Conservation (phyloP, 2,113 vertebrate species). For the Stictonetta naevosa region DNA sequence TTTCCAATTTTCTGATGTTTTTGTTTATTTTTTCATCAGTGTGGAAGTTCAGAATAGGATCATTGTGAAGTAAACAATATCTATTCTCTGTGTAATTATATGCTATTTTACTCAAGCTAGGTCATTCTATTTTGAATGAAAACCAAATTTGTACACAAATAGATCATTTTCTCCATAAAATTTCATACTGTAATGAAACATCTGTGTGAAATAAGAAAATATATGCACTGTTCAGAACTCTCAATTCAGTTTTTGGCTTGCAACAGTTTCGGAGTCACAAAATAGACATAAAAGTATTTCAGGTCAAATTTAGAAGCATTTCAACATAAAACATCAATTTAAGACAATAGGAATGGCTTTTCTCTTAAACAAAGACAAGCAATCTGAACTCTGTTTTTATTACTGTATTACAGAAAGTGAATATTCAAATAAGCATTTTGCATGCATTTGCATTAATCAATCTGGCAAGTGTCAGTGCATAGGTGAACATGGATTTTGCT, state of each 20-base stretch:
- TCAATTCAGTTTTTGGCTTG: background rate
- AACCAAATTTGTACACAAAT: constrained; percentile 40
- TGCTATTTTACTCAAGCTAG: constrained; percentile 4
- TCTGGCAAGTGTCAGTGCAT: background rate
- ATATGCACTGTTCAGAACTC: background rate
- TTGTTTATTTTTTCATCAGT: constrained; percentile 4
- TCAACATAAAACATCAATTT: background rate
- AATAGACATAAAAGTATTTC: background rate
- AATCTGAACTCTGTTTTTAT: background rate
- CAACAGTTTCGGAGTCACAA: background rate
- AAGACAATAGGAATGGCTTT: background rate
- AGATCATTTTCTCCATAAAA: background rate
- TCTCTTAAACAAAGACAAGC: background rate
- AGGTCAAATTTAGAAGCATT: background rate
- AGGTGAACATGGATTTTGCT: background rate
- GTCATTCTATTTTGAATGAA: constrained; percentile 29
- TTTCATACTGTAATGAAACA: constrained; percentile 16
- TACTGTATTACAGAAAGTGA: background rate
- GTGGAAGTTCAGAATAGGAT: constrained; percentile 46
- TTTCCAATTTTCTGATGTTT: background rate
- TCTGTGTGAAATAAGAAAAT: background rate
- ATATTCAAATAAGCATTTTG: background rate
- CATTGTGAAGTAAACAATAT: constrained; percentile 2
- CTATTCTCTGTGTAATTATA: background rate
- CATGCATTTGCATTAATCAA: background rate